Percentiles rank a stretch among this genome's conserved stretches.
These are phyloP conservation scores for Sibirionetta formosa DNA, from an alignment of 2,797 vertebrate species.

Conservation along the genomic window DNA sequence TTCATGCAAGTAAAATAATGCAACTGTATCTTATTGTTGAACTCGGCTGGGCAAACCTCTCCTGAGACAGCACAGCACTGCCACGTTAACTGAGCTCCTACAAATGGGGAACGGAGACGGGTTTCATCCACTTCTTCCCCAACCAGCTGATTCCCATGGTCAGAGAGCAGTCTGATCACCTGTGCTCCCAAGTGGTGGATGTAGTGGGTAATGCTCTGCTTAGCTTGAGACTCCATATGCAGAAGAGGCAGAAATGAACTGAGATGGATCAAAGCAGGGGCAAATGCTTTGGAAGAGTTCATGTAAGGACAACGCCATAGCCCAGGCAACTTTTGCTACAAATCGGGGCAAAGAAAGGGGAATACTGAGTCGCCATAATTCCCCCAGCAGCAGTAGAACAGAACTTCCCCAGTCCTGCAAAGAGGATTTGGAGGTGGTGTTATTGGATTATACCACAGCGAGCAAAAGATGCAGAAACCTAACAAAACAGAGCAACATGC, in stretches of 20 bases:
- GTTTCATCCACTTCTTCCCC: not conserved
- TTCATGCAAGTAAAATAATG: not conserved
- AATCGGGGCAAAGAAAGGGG: not conserved
- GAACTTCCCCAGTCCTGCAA: not conserved
- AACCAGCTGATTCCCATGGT: not conserved
- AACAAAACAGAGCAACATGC: not conserved
- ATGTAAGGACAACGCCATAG: not conserved
- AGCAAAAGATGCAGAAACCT: slow-evolving; percentile 22
- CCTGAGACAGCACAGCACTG: not conserved
- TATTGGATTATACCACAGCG: not conserved
- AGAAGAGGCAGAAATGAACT: not conserved
- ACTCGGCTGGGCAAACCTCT: accelerated
- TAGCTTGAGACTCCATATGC: not conserved
- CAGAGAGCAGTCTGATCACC: not conserved
- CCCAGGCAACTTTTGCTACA: not conserved
- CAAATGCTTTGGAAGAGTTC: not conserved
- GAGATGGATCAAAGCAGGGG: not conserved
- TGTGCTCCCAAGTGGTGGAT: accelerated
- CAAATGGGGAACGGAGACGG: not conserved
- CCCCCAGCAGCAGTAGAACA: not conserved
- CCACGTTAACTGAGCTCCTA: not conserved
- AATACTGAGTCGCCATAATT: not conserved
- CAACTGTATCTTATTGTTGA: not conserved
- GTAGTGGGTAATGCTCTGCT: not conserved
- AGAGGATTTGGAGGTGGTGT: not conserved